phyloP scores from a whole-genome alignment of 1,140 invertebrate genomes.

The Drosophila grimshawi region DNA sequence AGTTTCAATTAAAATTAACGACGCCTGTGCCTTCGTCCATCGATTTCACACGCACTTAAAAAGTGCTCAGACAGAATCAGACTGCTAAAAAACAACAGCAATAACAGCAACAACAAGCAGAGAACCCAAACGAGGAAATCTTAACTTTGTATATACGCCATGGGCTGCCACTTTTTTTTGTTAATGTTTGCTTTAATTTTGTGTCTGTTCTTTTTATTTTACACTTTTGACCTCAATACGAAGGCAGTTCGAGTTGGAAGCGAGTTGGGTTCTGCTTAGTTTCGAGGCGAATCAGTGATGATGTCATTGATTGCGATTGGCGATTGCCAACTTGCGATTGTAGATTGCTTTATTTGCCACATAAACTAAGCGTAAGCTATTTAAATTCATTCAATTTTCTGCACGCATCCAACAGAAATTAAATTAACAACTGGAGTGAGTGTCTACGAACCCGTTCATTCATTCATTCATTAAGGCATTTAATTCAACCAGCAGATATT shows the following conservation, averaged over 20 bases:
- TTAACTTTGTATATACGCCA: constrained; percentile 41
- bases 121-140: constrained; percentile 56
- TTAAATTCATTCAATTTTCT: constrained; percentile 42
- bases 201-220: constrained; percentile 47
- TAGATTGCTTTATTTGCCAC: constrained; percentile 6
- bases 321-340: constrained; percentile 12
- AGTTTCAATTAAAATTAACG: constrained; percentile 82
- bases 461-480: constrained; percentile 34
- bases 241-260: constrained; percentile 48
- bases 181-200: constrained; percentile 72
- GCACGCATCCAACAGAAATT: constrained; percentile 1
- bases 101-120: constrained; percentile 9
- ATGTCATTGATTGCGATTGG: constrained; percentile 56
- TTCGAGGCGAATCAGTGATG: constrained; percentile 40
- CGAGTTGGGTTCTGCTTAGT: constrained; percentile 48
- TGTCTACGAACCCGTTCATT: neutral
- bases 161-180: constrained; percentile 43
- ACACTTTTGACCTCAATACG: constrained; percentile 77
- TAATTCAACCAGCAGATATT: constrained; percentile 16
- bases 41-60: constrained; percentile 76
- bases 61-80: constrained; percentile 16
- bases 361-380: constrained; percentile 32
- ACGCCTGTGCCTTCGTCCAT: constrained; percentile 59
- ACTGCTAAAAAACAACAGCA: constrained; percentile 27
- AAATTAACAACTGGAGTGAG: neutral